A percentile compares a stretch with the other conserved stretches of the same genome.
Evolutionary conservation across 2,113 vertebrate species (phyloP).

Genomic region (Psammodynastes pulverulentus): DNA sequence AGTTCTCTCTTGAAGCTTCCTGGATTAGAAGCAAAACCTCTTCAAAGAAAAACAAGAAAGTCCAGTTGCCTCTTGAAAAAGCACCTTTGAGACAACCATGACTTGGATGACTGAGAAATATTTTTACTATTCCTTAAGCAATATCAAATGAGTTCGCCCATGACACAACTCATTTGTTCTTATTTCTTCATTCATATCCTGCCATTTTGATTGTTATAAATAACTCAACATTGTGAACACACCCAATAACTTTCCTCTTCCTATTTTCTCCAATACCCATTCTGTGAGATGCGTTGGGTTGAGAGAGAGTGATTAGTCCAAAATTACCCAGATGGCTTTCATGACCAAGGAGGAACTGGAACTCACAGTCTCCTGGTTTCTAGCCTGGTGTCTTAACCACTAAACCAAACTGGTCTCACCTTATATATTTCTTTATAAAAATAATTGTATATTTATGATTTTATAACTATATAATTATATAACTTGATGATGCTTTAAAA

Average conservation of each 20-base stretch:
- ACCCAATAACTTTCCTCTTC: neutral
- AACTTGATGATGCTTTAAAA: neutral
- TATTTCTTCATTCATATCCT: neutral
- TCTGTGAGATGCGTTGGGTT: neutral
- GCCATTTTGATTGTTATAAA: neutral
- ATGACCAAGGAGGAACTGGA: neutral
- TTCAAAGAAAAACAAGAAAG: no score
- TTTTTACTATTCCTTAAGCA: neutral
- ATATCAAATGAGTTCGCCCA: neutral
- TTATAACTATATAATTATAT: neutral
- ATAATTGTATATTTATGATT: neutral
- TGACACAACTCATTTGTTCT: neutral
- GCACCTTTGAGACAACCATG: no score
- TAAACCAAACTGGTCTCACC: neutral
- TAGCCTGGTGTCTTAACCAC: neutral
- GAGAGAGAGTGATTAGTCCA: neutral
- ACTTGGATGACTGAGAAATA: neutral
- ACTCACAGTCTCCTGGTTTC: neutral
- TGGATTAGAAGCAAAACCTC: no score
- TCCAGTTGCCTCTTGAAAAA: no score
- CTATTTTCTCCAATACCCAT: neutral
- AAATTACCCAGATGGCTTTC: neutral
- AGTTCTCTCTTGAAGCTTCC: no score
- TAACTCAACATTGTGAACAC: neutral
- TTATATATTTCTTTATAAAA: neutral